Evolutionary conservation across 2,888 invertebrate species (phyloP).

Genomic region (Archips crataeganus): DNA sequence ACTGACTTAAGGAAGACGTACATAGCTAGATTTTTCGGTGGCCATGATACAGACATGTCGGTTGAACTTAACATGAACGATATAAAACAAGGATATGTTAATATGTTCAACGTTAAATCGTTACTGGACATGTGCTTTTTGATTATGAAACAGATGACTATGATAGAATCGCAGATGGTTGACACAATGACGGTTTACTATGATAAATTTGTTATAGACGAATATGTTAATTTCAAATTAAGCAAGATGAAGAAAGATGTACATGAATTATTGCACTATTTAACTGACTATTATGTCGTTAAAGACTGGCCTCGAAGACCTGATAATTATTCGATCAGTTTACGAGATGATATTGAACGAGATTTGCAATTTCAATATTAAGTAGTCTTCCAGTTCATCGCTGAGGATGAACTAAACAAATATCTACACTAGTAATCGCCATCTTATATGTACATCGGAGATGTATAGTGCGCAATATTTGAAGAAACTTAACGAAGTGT

Average conservation of each 20-base stretch:
- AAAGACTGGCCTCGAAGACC: constrained; percentile 48
- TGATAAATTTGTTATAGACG: constrained; percentile 50
- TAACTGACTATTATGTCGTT: constrained; percentile 45
- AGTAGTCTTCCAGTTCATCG: background rate
- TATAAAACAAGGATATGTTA: constrained; percentile 10
- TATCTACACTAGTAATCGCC: too few relatives aligned
- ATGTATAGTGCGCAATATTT: too few relatives aligned
- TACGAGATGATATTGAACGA: background rate
- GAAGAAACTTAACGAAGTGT: too few relatives aligned
- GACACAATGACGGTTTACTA: constrained; percentile 53
- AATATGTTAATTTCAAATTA: constrained; percentile 56
- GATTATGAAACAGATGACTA: constrained; percentile 45
- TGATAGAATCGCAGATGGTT: constrained; percentile 47
- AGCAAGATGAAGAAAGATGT: constrained; percentile 47
- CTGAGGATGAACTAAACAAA: too few relatives aligned
- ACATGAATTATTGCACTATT: constrained; percentile 41
- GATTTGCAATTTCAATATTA: background rate
- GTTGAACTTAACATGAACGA: background rate
- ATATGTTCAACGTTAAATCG: constrained; percentile 22
- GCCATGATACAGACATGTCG: background rate
- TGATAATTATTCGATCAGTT: background rate
- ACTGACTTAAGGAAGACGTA: background rate
- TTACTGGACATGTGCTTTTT: constrained; percentile 44
- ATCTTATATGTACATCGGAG: too few relatives aligned
- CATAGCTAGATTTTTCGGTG: background rate